phyloP scores from a whole-genome alignment of 92 coral and sea anemone species.

The Palythoa grandiflora region DNA sequence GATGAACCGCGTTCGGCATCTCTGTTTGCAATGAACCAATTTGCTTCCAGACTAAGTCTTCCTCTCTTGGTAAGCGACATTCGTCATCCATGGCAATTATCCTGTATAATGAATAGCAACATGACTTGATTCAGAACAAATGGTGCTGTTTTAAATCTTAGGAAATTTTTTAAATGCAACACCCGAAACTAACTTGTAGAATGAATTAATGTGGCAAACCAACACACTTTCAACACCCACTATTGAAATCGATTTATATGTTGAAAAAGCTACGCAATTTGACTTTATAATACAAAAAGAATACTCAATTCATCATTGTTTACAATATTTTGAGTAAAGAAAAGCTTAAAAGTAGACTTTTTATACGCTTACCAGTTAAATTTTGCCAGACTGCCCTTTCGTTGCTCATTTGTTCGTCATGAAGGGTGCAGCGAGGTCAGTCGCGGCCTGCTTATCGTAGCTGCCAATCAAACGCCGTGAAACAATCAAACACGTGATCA shows the following conservation, averaged over 20 bases:
- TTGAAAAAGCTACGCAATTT: conserved; percentile 29
- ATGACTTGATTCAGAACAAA: not conserved
- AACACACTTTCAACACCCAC: conserved; percentile 44
- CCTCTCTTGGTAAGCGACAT: conserved; percentile 20
- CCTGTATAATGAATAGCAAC: conserved; percentile 18
- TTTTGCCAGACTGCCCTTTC: conserved; percentile 41
- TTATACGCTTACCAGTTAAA: conserved; percentile 37
- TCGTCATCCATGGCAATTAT: conserved; percentile 30
- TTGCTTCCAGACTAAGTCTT: conserved; percentile 35
- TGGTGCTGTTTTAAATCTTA: not conserved
- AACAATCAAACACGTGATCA: conserved; percentile 79
- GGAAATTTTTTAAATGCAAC: conserved; percentile 19
- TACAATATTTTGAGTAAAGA: not conserved
- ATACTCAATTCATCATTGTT: conserved; percentile 8
- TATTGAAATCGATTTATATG: conserved; percentile 20
- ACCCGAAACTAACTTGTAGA: conserved; percentile 28
- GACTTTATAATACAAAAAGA: conserved; percentile 29
- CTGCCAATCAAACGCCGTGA: conserved; percentile 87
- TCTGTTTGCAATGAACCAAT: conserved; percentile 25
- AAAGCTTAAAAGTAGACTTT: conserved; percentile 35
- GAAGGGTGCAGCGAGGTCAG: conserved; percentile 60
- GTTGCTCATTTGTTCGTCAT: conserved; percentile 37
- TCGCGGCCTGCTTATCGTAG: conserved; percentile 74
- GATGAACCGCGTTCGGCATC: conserved; percentile 31
- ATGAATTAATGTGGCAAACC: conserved; percentile 32